Conservation (phyloP, 2,888 invertebrate genomes). For the Ophion ventricosus region DNA sequence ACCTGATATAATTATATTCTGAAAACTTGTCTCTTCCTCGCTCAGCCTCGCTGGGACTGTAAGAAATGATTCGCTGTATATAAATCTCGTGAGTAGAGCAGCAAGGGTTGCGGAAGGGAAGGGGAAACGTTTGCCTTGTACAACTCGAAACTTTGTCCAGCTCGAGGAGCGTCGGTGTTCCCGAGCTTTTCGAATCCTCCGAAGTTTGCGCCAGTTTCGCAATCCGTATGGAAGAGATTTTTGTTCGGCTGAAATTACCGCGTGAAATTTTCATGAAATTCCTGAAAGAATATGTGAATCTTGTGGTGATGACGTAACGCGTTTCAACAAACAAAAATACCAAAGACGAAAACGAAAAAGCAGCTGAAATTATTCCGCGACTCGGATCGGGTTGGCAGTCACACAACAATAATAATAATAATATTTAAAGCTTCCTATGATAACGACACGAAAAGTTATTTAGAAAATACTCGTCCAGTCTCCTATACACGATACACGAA, state of each 20-base stretch:
- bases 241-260: conserved; percentile 3
- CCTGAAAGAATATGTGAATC: conserved; percentile 48
- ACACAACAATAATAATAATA: no score
- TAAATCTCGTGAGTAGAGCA: conserved; percentile 62
- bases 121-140: conserved; percentile 32
- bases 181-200: conserved; percentile 54
- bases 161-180: conserved; percentile 22
- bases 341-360: background rate
- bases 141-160: conserved; percentile 62
- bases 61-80: conserved; percentile 66
- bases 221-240: conserved; percentile 40
- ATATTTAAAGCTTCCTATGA: background rate
- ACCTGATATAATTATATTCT: conserved; percentile 60
- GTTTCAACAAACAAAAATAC: background rate
- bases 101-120: conserved; percentile 29
- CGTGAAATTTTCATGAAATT: conserved; percentile 67
- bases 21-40: conserved; percentile 36
- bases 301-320: conserved; percentile 58
- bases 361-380: conserved; percentile 3
- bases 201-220: conserved; percentile 69
- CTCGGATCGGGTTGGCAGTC: background rate
- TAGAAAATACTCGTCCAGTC: no score
- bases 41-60: conserved; percentile 5
- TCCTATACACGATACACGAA: no score
- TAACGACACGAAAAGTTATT: background rate